phyloP scores from a whole-genome alignment of 2,888 invertebrate genomes.

The Gandaritis pyraliata region DNA sequence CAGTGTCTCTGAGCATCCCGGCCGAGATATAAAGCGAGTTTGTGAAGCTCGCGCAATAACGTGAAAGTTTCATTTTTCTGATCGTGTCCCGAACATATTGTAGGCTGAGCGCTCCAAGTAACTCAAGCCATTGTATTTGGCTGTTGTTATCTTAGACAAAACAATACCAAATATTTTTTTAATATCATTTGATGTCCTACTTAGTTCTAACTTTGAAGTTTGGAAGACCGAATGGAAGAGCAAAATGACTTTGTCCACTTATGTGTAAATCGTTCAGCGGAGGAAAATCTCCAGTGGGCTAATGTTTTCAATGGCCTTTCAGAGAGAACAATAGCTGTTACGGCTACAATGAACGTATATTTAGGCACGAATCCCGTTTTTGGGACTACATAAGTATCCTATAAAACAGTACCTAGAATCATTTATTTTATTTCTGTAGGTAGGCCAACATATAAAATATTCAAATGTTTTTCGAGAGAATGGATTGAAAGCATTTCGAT shows the following conservation, averaged over 20 bases:
- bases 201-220: not conserved
- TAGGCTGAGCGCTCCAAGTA: constrained; percentile 44
- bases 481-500: too few relatives aligned
- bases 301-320: constrained; percentile 57
- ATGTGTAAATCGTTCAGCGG: constrained; percentile 42
- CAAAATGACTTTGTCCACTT: constrained; percentile 53
- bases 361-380: constrained; percentile 23
- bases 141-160: constrained; percentile 31
- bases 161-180: not conserved
- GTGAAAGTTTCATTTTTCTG: constrained; percentile 53
- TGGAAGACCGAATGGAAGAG: not conserved
- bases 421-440: not conserved
- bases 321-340: constrained; percentile 51
- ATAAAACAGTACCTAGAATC: not conserved
- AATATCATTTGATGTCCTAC: too few relatives aligned
- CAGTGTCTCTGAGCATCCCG: constrained; percentile 51
- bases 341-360: constrained; percentile 40
- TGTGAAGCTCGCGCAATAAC: constrained; percentile 63
- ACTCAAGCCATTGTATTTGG: constrained; percentile 35
- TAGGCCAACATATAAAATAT: too few relatives aligned
- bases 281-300: constrained; percentile 52
- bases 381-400: constrained; percentile 11
- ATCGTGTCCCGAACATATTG: constrained; percentile 42
- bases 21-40: constrained; percentile 62
- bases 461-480: too few relatives aligned